These are phyloP conservation scores for Micromesistius poutassou DNA, from an alignment of 2,797 vertebrate genomes.

Conservation along the genomic window DNA sequence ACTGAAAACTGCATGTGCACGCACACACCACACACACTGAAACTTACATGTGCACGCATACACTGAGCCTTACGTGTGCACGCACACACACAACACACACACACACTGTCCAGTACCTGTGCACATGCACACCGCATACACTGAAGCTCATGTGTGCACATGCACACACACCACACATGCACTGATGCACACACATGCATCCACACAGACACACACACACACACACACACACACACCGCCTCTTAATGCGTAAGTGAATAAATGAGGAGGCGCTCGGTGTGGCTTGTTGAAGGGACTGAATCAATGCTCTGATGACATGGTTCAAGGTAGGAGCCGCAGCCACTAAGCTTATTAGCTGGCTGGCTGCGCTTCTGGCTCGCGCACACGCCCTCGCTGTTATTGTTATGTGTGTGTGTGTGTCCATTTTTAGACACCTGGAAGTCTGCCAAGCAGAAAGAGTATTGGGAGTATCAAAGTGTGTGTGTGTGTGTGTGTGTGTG, in stretches of 20 bases:
- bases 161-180: not conserved
- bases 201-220: not conserved
- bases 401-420: not conserved
- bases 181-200: not conserved
- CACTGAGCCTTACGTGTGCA: too few species aligned
- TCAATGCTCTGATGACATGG: constrained; percentile 53
- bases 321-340: constrained; percentile 41
- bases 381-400: not conserved
- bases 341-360: constrained; percentile 49
- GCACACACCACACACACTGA: not conserved
- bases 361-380: constrained; percentile 25
- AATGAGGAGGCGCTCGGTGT: constrained; percentile 24
- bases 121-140: too few species aligned
- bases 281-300: constrained; percentile 40
- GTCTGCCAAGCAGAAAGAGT: constrained; percentile 5
- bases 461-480: constrained; percentile 1
- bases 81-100: not conserved
- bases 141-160: too few species aligned
- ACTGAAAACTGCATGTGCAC: too few species aligned
- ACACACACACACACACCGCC: not conserved
- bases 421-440: constrained; percentile 5
- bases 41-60: too few species aligned
- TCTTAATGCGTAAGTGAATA: constrained; percentile 26
- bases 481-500: not conserved
- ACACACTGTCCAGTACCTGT: too few species aligned